Conservation (phyloP, 2,113 vertebrate species). For the Syngnathus floridae region DNA sequence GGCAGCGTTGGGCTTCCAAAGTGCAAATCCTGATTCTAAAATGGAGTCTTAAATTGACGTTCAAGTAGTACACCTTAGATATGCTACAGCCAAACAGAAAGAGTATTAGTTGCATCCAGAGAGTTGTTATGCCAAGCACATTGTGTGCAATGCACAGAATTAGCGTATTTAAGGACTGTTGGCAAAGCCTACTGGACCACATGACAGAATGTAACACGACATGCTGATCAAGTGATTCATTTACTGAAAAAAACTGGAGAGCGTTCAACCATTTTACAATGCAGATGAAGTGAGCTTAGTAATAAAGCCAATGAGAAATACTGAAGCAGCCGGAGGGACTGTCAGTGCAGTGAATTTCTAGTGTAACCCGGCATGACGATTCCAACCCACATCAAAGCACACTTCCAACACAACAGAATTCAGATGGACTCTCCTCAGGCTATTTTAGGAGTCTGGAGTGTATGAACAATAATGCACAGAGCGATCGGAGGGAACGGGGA, state of each 20-base stretch:
- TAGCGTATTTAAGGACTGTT: slow-evolving; percentile 29
- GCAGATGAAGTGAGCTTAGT: neutral
- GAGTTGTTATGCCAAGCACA: slow-evolving; percentile 10
- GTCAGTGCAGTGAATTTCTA: neutral
- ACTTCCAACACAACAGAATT: neutral
- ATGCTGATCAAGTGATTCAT: slow-evolving; percentile 34
- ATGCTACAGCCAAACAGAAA: neutral
- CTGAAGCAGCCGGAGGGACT: neutral
- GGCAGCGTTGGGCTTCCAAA: neutral
- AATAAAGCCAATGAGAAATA: neutral
- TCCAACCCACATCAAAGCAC: slow-evolving; percentile 1
- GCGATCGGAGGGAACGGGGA: neutral
- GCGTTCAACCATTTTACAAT: slow-evolving; percentile 1
- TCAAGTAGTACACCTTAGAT: neutral
- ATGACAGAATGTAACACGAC: slow-evolving; percentile 41
- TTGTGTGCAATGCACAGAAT: slow-evolving; percentile 12
- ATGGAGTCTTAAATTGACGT: neutral
- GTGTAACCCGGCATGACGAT: neutral
- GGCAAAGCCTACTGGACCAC: slow-evolving; percentile 31
- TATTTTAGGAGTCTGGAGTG: slow-evolving; percentile 9
- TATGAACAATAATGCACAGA: slow-evolving; percentile 11
- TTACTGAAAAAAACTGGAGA: slow-evolving; percentile 14
- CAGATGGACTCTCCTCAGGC: neutral
- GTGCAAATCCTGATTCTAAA: neutral
- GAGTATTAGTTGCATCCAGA: neutral